Percentiles rank a stretch among this genome's conserved stretches.
These are phyloP conservation scores for Himalopsyche kuldschensis DNA, from an alignment of 2,888 invertebrate species.

Conservation along the genomic window DNA sequence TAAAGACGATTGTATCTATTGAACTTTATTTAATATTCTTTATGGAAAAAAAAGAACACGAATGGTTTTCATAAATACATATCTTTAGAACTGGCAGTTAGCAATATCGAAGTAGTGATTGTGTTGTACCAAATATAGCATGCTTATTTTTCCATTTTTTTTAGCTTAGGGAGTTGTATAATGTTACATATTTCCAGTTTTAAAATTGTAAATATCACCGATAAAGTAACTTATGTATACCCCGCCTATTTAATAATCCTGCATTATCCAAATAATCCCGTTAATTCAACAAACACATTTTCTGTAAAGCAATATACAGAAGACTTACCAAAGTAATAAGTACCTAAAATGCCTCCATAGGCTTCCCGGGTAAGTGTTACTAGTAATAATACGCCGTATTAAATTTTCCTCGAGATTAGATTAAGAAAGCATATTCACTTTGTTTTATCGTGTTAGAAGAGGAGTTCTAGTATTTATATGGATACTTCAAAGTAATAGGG, in stretches of 20 bases:
- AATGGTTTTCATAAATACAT: too few species aligned
- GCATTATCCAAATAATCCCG: not conserved
- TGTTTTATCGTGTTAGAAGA: conserved; percentile 21
- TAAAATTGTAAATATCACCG: not conserved
- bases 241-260: not conserved
- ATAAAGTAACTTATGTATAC: not conserved
- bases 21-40: too few species aligned
- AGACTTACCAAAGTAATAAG: not conserved
- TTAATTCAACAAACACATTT: not conserved
- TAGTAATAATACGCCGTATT: not conserved
- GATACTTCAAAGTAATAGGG: conserved; percentile 7
- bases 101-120: not conserved
- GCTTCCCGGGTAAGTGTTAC: not conserved
- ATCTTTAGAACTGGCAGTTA: not conserved
- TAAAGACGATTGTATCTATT: too few species aligned
- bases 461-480: conserved; percentile 5
- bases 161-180: too few species aligned
- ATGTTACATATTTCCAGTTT: not conserved
- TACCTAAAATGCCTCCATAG: not conserved
- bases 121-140: too few species aligned
- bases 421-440: conserved; percentile 26
- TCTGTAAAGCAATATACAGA: not conserved
- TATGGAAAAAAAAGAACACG: too few species aligned
- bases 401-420: conserved; percentile 25
- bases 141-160: too few species aligned